These are phyloP conservation scores for Meandrusa payeni DNA, from an alignment of 2,888 invertebrate species.

Conservation along the genomic window DNA sequence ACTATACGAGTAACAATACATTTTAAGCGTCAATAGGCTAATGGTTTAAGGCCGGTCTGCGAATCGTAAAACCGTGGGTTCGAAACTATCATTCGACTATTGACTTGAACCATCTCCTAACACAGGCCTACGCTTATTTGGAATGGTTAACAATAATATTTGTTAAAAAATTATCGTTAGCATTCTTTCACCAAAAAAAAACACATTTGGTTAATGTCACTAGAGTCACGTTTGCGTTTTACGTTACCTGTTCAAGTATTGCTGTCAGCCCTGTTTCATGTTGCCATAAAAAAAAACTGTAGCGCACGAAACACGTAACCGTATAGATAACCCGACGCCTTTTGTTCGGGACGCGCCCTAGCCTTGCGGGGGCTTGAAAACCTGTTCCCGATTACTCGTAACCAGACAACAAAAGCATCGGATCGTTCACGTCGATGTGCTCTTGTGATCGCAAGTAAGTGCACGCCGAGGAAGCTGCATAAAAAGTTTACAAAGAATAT, in stretches of 20 bases:
- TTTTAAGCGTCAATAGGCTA: too few species aligned
- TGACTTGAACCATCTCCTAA: too few species aligned
- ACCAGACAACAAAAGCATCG: constrained; percentile 47
- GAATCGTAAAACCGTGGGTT: too few species aligned
- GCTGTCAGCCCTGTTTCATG: constrained; percentile 55
- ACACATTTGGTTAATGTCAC: constrained; percentile 36
- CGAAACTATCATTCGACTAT: too few species aligned
- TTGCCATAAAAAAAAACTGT: constrained; percentile 47
- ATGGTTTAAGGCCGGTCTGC: too few species aligned
- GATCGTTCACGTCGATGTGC: constrained; percentile 32
- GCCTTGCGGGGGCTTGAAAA: constrained; percentile 52
- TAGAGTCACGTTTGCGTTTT: constrained; percentile 50
- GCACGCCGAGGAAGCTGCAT: not conserved
- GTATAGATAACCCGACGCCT: constrained; percentile 36
- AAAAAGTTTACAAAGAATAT: not conserved
- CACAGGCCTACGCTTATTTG: too few species aligned
- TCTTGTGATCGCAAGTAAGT: constrained; percentile 25
- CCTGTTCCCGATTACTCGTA: constrained; percentile 50
- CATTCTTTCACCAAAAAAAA: too few species aligned
- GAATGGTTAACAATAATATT: too few species aligned
- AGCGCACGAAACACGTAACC: constrained; percentile 43
- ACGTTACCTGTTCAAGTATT: constrained; percentile 51
- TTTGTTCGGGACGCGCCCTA: constrained; percentile 48
- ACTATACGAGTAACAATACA: too few species aligned
- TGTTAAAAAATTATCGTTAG: too few species aligned